Evolutionary conservation across 2,113 vertebrate species (phyloP).

Genomic region (Kryptolebias marmoratus): DNA sequence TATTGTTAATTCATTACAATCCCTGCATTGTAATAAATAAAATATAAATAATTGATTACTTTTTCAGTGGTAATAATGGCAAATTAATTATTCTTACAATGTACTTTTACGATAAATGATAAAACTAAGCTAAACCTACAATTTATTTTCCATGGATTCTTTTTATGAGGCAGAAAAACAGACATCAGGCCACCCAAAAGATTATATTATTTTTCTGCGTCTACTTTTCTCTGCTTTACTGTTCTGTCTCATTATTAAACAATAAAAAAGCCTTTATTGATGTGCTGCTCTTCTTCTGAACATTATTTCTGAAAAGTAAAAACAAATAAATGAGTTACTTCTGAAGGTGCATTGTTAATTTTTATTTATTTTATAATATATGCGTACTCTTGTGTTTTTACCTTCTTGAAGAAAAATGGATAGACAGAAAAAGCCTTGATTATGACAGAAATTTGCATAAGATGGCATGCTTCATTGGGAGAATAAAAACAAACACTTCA

Average conservation of each 20-base stretch:
- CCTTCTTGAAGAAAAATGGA: slow-evolving; percentile 21
- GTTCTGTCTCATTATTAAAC: slow-evolving; percentile 28
- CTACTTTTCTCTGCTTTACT: background rate
- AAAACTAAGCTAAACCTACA: too few relatives aligned
- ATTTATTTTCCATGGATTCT: too few relatives aligned
- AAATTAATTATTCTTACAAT: too few relatives aligned
- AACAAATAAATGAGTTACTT: slow-evolving; percentile 29
- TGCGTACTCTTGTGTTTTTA: slow-evolving; percentile 28
- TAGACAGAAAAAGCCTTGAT: slow-evolving; percentile 20
- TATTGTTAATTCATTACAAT: too few relatives aligned
- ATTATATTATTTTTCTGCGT: too few relatives aligned
- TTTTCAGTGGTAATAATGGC: too few relatives aligned
- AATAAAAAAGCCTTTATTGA: slow-evolving; percentile 45
- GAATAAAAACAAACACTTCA: slow-evolving; percentile 50
- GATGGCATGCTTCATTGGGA: slow-evolving; percentile 13
- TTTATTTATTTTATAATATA: slow-evolving; percentile 44
- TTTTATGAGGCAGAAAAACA: too few relatives aligned
- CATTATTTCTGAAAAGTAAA: slow-evolving; percentile 22
- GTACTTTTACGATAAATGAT: too few relatives aligned
- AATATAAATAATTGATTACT: too few relatives aligned
- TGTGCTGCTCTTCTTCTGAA: slow-evolving; percentile 29
- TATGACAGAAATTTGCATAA: slow-evolving; percentile 57
- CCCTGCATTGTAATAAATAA: too few relatives aligned
- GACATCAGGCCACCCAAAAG: too few relatives aligned
- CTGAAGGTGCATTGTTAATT: slow-evolving; percentile 34